These are phyloP conservation scores for Lycocorax pyrrhopterus DNA, from an alignment of 2,113 vertebrate genomes.

Conservation along the genomic window DNA sequence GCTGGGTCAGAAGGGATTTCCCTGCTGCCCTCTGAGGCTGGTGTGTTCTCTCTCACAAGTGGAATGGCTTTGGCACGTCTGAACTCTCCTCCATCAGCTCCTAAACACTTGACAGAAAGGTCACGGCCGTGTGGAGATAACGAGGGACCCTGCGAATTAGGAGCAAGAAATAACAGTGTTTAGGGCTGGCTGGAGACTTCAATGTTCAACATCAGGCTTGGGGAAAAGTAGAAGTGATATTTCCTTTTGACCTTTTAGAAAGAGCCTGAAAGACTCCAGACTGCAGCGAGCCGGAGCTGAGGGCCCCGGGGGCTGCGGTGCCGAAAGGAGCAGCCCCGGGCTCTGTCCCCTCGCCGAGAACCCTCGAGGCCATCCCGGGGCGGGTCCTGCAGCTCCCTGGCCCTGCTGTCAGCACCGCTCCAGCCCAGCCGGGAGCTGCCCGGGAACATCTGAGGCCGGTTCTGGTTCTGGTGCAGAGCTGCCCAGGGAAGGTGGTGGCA, in stretches of 20 bases:
- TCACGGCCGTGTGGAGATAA: background rate
- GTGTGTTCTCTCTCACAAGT: background rate
- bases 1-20: background rate
- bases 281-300: background rate
- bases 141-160: background rate
- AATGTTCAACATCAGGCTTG: background rate
- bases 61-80: background rate
- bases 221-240: constrained; percentile 6
- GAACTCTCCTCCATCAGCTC: constrained; percentile 15
- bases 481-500: rapidly evolving
- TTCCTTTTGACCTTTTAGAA: constrained; percentile 48
- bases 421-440: background rate
- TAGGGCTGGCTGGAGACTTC: constrained; percentile 2
- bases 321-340: background rate
- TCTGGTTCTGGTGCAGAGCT: background rate
- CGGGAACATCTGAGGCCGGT: background rate
- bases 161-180: background rate
- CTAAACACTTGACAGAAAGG: constrained; percentile 17
- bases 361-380: background rate
- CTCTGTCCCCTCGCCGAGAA: background rate
- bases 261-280: background rate
- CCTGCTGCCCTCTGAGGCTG: background rate
- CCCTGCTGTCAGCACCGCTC: background rate
- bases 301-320: background rate
- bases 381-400: background rate